Base-by-base conservation (phyloP, 2,797 vertebrate species). In the Crax fasciolata region DNA sequence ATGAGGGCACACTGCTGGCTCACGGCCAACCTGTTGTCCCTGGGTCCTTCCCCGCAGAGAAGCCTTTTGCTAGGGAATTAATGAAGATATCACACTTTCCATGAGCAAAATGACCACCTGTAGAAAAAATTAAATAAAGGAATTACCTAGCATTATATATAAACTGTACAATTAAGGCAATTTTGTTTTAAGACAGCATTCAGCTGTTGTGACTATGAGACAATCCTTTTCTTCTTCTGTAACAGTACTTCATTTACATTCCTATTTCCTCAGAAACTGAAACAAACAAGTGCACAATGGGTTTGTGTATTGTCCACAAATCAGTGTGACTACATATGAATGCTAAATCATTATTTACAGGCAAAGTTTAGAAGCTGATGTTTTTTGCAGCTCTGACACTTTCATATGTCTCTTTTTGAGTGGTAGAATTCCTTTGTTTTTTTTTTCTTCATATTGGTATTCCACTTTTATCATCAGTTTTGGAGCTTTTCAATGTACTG, bases 301-400 rank as follows among this genome's bases (percentile, higher is more conserved):
- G 18, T 87, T 66, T 79, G 24, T 79, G 27, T 38, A 28, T 62
- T 67, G n/a, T 23, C 55, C 19, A 21, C 49, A 79, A 25, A 68
- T 87, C 38, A 82, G 48, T 38, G 43, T 48, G 67, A 49, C 58
- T 68, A 49, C 48, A 11, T 32, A 30, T 8, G 28, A 80, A 21
- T 73, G 19, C 15, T 10, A 76, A 75, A 65, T 65, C 7, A 32
- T 48, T 84, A 8, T 94, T 93, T 87, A 70, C 54, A 49, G 54
- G 46, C 27, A 75, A 65, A 12, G 3, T 66, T 87, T 38, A 46
- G 54, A 68, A 74, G 51, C 11, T 21, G 3, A 6, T 77, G 30
- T 75, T 43, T 75, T 43, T 52, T 32, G 0, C n/a, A 43, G 19
- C 17, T 8, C 13, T 73, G 46, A 46, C 3, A 25, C 7, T 84